Base-by-base conservation (phyloP, 2,797 vertebrate genomes). In the Buphagus erythrorhynchus region DNA sequence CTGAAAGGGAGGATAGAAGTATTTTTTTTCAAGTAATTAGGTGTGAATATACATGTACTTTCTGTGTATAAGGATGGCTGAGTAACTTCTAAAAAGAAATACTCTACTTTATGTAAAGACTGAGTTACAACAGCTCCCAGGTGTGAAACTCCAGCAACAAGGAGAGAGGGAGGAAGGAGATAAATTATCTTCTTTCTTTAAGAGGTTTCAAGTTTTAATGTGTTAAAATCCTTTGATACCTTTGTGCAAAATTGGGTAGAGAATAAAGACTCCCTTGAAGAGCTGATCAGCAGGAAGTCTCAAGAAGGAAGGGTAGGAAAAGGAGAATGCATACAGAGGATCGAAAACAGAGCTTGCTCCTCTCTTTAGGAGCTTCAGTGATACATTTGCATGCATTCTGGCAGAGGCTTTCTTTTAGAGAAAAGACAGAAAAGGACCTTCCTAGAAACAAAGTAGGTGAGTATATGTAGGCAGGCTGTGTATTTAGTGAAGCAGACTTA, bases 181-280 rank as follows among this genome's bases (percentile, higher is more conserved):
- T 46, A 62, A 90, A 86, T 95, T 86, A 61, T 42, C 24, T 73
- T 66, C 43, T 65, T 66, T 84, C 38, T 77, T 78, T 36, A 78
- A 83, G 58, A 92, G 59, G 28, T 40, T 93, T 83, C 51, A 93
- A 90, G 66, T 88, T 84, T 84, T 82, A 88, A 86, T 88, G 48
- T 29, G 11, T 72, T 88, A 75, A 94, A 96, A 76, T 88, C 82
- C 93, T 95, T 86, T 93, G 83, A 86, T 84, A 79, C 55, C 40
- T 84, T 55, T 76, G 54, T 84, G 74, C 80, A 88, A 92, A 85
- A 93, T 66, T 96, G 77, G 45, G 67, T 67, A 88, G 88, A 93
- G 92, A 88, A 73, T 86, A 84, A 92, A 87, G 58, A 76, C 21
- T 87, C 66, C 71, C 76, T 73, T 84, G 76, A 94, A 93, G 67